Base-by-base conservation (phyloP, 2,113 vertebrate genomes). In the Candoia aspera region DNA sequence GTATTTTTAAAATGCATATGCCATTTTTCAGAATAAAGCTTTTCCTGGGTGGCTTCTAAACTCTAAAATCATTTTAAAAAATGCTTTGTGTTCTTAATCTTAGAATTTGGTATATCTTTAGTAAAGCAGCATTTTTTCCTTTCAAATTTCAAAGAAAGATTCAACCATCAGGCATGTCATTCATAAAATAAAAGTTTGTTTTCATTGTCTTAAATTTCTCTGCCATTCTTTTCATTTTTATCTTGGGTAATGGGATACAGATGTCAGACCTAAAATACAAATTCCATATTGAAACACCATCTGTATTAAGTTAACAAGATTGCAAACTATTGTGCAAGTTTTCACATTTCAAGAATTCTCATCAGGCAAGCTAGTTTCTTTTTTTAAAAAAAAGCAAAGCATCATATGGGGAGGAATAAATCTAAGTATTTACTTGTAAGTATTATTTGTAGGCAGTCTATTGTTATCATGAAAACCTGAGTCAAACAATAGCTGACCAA, bases 81-180 rank as follows among this genome's bases (percentile, higher is more conserved):
- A 79, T n/a, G 33, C 17, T 79, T 79, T 79, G n/a, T 37, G 15
- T 42, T 79, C 73, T 42, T 84, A 46, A 84, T 23, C 46, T 86
- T n/a, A 15, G 23, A 24, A 54, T 86, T 24, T 29, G 29, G 6
- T 54, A 46, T 55, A 29, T 54, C 10, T n/a, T 4, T 53, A n/a
- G 21, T 33, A 53, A 23, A 59, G 13, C 26, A 89, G 3, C 4
- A 21, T 46, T 29, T 11, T 53, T 68, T 11, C 24, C 55, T 90
- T 90, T 57, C n/a, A 79, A 79, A 55, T 90, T 37, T 79, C 89
- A 79, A n/a, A 90, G 29, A n/a, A 79, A 55, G 6, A 79, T 57
- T 64, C 4, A 49, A 13, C 24, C 4, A 29, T 49, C 59, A n/a
- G 29, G 4, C 59, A 62, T 88, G 42, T 29, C 58, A 60, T 29